Percentiles rank a stretch among this genome's conserved stretches.
These are phyloP conservation scores for Agrypnus murinus DNA, from an alignment of 2,888 invertebrate species.

Conservation along the genomic window DNA sequence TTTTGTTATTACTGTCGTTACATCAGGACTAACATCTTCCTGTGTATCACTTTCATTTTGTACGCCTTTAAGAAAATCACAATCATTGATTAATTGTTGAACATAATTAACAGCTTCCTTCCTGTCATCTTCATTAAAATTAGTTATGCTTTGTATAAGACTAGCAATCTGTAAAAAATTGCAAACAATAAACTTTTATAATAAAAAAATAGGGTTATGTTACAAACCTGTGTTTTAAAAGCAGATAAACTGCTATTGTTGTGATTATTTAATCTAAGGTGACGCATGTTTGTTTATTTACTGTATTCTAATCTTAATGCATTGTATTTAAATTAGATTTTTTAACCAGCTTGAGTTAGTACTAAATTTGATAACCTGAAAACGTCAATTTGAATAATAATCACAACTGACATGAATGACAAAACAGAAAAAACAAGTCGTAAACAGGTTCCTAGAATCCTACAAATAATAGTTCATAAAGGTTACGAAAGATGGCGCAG, in stretches of 20 bases:
- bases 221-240: conserved; percentile 52
- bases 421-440: no score
- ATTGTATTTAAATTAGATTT: conserved; percentile 2
- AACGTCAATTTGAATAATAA: no score
- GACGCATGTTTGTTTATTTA: conserved; percentile 49
- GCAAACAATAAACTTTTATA: conserved; percentile 7
- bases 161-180: conserved; percentile 50
- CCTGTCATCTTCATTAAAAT: conserved; percentile 55
- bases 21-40: neutral
- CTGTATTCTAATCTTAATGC: neutral
- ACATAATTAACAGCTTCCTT: conserved; percentile 56
- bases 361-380: conserved; percentile 15
- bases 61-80: neutral
- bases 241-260: conserved; percentile 48
- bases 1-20: no score
- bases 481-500: no score
- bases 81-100: conserved; percentile 8
- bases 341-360: neutral
- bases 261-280: conserved; percentile 47
- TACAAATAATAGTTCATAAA: no score
- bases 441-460: no score
- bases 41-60: neutral
- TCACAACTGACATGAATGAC: no score
- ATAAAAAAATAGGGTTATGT: conserved; percentile 13
- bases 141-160: conserved; percentile 54